Conservation (phyloP, 2,888 invertebrate species). For the Ennomos quercinarius region DNA sequence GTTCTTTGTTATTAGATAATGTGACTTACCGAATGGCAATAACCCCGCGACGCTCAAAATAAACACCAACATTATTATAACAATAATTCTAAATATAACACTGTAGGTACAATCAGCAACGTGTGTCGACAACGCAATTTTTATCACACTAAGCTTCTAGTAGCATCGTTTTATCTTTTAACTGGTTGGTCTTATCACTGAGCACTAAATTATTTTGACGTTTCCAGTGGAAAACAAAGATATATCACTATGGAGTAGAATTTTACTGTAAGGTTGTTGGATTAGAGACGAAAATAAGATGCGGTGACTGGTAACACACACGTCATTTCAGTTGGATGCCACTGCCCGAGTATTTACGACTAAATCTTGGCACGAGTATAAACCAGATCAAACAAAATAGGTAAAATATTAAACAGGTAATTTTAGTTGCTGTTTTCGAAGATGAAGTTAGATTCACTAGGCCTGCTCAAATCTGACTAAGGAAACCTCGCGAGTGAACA, state of each 20-base stretch:
- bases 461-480: constrained; percentile 1
- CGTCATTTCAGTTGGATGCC: constrained; percentile 38
- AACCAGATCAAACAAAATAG: constrained; percentile 16
- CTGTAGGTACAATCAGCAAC: constrained; percentile 45
- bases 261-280: constrained; percentile 15
- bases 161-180: constrained; percentile 64
- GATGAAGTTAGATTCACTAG: neutral
- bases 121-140: constrained; percentile 49
- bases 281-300: constrained; percentile 57
- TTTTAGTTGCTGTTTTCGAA: neutral
- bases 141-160: constrained; percentile 70
- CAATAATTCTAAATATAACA: constrained; percentile 44
- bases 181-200: constrained; percentile 63
- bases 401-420: neutral
- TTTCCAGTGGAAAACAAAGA: constrained; percentile 58
- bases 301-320: constrained; percentile 31
- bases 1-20: constrained; percentile 37
- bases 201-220: constrained; percentile 70
- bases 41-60: constrained; percentile 56
- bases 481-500: neutral
- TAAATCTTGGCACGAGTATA: constrained; percentile 45
- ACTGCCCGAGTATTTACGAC: constrained; percentile 20
- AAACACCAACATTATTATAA: constrained; percentile 61
- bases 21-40: constrained; percentile 66
- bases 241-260: constrained; percentile 11